Base-by-base conservation (phyloP, 2,888 invertebrate genomes). In the Drosophila bunnanda region DNA sequence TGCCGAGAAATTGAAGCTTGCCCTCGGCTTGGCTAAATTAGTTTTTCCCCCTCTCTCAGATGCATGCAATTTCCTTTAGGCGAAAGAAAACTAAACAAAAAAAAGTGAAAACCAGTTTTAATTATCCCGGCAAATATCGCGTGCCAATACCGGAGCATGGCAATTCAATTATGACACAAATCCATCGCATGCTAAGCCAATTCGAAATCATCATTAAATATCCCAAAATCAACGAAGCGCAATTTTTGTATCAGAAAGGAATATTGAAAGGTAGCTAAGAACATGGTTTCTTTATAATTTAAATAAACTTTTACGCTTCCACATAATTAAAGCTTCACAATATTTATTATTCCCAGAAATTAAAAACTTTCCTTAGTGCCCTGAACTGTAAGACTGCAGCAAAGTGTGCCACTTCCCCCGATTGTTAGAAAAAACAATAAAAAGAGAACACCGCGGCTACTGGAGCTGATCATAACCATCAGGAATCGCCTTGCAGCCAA, bases 121-220 rank as follows among this genome's bases (percentile, higher is more conserved):
- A 82, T 89, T 89, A 70, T 70, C 65, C 48, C 70, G 69, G 79
- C 65, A 53, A 64, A 46, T 57, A 82, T 82, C 73, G 87, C 82
- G 89, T 82, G 89, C 76, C 41, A 50, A 32, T 56, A 38, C 28
- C 28, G 25, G 46, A 25, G 58, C 58, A 38, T 39, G 70, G 75
- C 75, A 78, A 78, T 84, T 83, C 85, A 83, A 89, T 83, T 83
- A 87, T 89, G 83, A 87, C 83, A 83, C 83, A 84, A 89, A 84
- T 83, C 79, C 85, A 78, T 83, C 74, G 82, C 88, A 83, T 72
- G 78, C 76, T 78, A 65, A 65, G 50, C 10, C 52, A 41, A 30
- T 41, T 71, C 58, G 50, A 70, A 62, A 50, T 36, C 54, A 20
- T 15, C 59, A 56, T 43, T 28, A 86, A 83, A 82, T 75, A 55